Conservation (phyloP, 2,113 vertebrate genomes). For the Spea multiplicata region DNA sequence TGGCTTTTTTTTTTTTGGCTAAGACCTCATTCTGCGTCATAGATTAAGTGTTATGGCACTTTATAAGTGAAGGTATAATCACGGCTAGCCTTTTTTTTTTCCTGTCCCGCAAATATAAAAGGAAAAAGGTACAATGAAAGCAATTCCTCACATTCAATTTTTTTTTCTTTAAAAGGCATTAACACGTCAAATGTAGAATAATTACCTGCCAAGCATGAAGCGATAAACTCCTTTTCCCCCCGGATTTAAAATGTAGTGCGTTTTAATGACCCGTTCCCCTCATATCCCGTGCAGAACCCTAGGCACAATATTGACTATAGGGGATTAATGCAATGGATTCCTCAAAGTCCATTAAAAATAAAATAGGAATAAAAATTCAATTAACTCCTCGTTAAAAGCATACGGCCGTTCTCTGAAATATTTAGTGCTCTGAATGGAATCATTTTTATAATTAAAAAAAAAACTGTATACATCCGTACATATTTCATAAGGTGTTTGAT, state of each 20-base stretch:
- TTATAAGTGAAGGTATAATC: too few relatives aligned
- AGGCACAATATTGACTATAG: constrained; percentile 79
- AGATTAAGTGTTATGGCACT: constrained; percentile 30
- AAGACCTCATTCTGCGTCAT: background rate
- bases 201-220: constrained; percentile 94
- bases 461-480: constrained; percentile 83
- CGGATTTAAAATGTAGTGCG: constrained; percentile 82
- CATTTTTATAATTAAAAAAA: constrained; percentile 85
- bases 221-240: constrained; percentile 75
- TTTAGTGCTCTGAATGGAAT: constrained; percentile 83
- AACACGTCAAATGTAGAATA: constrained; percentile 84
- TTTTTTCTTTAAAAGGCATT: constrained; percentile 84
- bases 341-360: constrained; percentile 69
- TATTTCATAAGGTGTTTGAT: constrained; percentile 75
- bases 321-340: constrained; percentile 77
- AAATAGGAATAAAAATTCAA: constrained; percentile 71
- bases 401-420: constrained; percentile 66
- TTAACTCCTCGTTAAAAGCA: constrained; percentile 47
- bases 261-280: constrained; percentile 69
- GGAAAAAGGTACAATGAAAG: constrained; percentile 79
- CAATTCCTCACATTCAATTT: constrained; percentile 97
- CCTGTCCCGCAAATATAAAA: background rate
- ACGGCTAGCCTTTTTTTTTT: background rate
- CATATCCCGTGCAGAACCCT: constrained; percentile 72
- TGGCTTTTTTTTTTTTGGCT: background rate